Conservation (phyloP, 2,113 vertebrate species). For the Lucifuga dentata region DNA sequence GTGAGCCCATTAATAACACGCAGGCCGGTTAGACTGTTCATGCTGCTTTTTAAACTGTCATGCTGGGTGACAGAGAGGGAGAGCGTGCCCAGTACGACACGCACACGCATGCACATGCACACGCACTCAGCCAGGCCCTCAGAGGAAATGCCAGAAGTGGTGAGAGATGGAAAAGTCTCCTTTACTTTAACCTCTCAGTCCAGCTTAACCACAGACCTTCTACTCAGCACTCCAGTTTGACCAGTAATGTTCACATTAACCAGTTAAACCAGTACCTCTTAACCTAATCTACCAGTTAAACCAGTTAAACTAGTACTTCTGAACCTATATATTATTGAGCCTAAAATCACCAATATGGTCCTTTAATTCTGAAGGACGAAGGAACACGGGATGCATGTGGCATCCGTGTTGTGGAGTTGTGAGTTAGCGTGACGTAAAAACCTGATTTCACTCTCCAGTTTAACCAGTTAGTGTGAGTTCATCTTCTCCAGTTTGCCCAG, state of each 20-base stretch:
- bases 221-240: constrained; percentile 15
- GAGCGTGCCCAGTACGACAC: constrained; percentile 29
- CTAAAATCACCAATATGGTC: no score
- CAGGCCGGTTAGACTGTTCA: constrained; percentile 35
- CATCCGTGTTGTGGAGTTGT: no score
- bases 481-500: constrained; percentile 42
- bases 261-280: not conserved
- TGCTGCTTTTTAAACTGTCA: constrained; percentile 46
- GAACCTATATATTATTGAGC: no score
- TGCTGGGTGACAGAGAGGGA: constrained; percentile 41
- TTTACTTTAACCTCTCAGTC: constrained; percentile 33
- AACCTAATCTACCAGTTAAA: no score
- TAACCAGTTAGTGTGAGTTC: constrained; percentile 21
- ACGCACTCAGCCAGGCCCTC: constrained; percentile 28
- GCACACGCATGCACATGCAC: constrained; percentile 28
- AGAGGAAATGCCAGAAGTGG: constrained; percentile 66
- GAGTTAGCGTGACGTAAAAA: no score
- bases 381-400: no score
- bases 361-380: no score
- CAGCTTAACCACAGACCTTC: constrained; percentile 28
- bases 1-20: constrained; percentile 54
- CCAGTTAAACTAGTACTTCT: no score
- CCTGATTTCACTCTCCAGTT: not conserved
- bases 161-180: constrained; percentile 69
- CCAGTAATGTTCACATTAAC: not conserved